Evolutionary conservation across 2,888 invertebrate species (phyloP).

Genomic region (Adineta ricciae): DNA sequence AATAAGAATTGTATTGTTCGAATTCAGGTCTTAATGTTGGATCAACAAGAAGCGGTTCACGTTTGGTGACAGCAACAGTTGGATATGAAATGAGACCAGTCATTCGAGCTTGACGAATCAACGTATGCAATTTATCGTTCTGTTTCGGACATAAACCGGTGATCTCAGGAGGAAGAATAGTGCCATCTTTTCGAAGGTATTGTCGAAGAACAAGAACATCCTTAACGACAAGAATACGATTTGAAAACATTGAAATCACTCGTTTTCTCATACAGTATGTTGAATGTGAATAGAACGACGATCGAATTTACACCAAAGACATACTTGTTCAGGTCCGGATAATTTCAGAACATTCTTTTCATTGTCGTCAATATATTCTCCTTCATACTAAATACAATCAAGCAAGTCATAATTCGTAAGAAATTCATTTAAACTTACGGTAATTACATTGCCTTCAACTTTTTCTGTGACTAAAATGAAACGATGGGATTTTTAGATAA

Average conservation of each 20-base stretch:
- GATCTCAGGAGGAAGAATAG: neutral
- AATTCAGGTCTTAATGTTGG: constrained; percentile 17
- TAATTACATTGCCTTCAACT: constrained; percentile 13
- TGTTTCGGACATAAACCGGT: constrained; percentile 4
- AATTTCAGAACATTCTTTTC: neutral
- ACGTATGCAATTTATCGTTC: neutral
- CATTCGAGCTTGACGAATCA: neutral
- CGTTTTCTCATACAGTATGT: neutral
- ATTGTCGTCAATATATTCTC: constrained; percentile 17
- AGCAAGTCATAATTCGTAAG: too few species aligned
- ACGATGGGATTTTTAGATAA: too few species aligned
- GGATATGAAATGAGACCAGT: constrained; percentile 17
- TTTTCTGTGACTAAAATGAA: neutral
- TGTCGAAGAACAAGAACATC: constrained; percentile 16
- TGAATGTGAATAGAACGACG: constrained; percentile 10
- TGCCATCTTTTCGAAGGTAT: constrained; percentile 12
- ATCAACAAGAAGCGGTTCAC: constrained; percentile 13
- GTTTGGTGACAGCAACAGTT: constrained; percentile 3
- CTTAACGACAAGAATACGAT: neutral
- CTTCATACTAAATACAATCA: neutral
- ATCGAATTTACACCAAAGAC: neutral
- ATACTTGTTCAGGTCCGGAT: constrained; percentile 9
- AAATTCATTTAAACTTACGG: neutral
- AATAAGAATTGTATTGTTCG: constrained; percentile 7
- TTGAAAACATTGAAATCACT: neutral